These are phyloP conservation scores for Pangasius mekongensis DNA, from an alignment of 2,797 vertebrate species.

Conservation along the genomic window DNA sequence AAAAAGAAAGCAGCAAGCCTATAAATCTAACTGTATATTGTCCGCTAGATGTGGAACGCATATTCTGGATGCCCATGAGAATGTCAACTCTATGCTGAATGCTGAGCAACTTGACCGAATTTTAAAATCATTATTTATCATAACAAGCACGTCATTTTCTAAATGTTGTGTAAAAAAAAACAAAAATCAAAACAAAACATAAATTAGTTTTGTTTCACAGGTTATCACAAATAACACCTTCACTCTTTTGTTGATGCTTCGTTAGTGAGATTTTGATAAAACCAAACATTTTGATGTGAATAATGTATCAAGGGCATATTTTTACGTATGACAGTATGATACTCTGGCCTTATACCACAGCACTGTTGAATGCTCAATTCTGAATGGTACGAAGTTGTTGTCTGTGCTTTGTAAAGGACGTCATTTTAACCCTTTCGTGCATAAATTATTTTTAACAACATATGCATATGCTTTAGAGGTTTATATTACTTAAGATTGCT, in stretches of 20 bases:
- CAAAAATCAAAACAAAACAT: not conserved
- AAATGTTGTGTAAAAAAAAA: too few relatives aligned
- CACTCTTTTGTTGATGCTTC: not conserved
- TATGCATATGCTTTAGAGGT: not conserved
- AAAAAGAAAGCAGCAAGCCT: constrained; percentile 53
- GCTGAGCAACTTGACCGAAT: not conserved
- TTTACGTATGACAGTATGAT: not conserved
- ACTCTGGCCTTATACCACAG: not conserved
- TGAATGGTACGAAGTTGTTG: not conserved
- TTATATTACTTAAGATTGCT: not conserved
- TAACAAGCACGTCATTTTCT: not conserved
- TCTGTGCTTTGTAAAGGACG: not conserved
- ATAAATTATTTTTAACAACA: not conserved
- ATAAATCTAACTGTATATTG: constrained; percentile 64
- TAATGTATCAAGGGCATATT: not conserved
- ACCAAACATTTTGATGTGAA: not conserved
- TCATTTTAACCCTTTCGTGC: not conserved
- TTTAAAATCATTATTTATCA: not conserved
- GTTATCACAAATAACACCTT: not conserved
- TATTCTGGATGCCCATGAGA: too few relatives aligned
- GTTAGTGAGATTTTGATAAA: not conserved
- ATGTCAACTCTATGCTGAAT: not conserved
- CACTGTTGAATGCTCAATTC: not conserved
- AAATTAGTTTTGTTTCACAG: not conserved
- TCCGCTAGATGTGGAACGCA: constrained; percentile 33